phyloP scores from a whole-genome alignment of 2,797 vertebrate species.

The Chloroceryle amazona region DNA sequence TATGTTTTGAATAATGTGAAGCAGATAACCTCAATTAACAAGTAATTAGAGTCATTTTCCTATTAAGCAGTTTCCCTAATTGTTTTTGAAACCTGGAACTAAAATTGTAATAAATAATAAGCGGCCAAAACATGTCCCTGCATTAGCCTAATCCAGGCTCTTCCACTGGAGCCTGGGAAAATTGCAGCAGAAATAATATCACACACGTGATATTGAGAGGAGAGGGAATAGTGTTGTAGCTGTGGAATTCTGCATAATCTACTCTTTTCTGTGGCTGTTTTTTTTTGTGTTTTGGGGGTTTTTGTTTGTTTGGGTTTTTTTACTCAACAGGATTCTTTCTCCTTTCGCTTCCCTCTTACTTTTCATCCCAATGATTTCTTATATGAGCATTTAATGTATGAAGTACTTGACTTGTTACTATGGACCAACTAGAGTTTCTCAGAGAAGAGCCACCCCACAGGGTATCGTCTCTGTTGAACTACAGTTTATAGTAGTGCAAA shows the following conservation, averaged over 20 bases:
- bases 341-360: neutral
- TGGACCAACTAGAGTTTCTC: neutral
- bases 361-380: neutral
- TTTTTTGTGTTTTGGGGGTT: too few species aligned
- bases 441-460: neutral
- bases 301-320: too few species aligned
- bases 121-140: slow-evolving; percentile 45
- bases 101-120: slow-evolving; percentile 74
- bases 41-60: slow-evolving; percentile 77
- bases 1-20: slow-evolving; percentile 75
- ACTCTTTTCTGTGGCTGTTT: neutral
- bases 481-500: neutral
- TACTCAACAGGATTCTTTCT: neutral
- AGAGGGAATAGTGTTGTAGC: neutral
- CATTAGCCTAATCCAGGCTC: slow-evolving; percentile 15
- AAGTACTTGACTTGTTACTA: neutral
- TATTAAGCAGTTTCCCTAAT: slow-evolving; percentile 73
- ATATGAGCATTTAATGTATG: neutral
- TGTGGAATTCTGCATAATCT: neutral
- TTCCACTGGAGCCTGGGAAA: neutral
- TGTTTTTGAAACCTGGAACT: slow-evolving; percentile 79
- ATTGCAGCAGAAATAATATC: neutral
- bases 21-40: slow-evolving; percentile 76
- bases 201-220: fast-evolving
- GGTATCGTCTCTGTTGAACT: neutral